Evolutionary conservation across 2,797 vertebrate species (phyloP).

Genomic region (Melanotaenia nigrans): DNA sequence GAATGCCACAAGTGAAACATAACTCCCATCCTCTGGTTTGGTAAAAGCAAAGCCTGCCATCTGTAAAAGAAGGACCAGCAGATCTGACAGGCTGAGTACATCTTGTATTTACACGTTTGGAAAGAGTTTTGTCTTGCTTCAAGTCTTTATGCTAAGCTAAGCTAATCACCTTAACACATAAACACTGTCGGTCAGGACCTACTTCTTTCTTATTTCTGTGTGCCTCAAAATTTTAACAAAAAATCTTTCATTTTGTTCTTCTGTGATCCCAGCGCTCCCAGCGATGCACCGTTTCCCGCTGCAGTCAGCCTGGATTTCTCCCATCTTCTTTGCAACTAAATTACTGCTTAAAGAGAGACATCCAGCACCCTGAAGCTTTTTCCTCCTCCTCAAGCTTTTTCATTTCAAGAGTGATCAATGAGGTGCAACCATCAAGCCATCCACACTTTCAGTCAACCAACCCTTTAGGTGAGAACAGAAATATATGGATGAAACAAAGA

Average conservation of each 20-base stretch:
- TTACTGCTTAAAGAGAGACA: slow-evolving; percentile 36
- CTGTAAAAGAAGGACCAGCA: neutral
- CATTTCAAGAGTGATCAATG: slow-evolving; percentile 43
- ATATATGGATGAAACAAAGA: neutral
- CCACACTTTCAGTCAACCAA: slow-evolving; percentile 19
- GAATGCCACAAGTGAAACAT: neutral
- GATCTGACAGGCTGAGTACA: neutral
- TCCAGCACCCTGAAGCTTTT: slow-evolving; percentile 13
- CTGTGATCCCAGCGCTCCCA: neutral
- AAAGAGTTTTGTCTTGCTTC: neutral
- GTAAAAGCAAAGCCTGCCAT: neutral
- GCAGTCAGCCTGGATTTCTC: slow-evolving; percentile 29
- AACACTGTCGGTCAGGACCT: neutral
- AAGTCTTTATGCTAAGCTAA: slow-evolving; percentile 2
- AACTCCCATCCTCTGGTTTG: neutral
- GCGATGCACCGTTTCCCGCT: slow-evolving; percentile 10
- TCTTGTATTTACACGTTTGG: neutral
- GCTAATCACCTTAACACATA: neutral
- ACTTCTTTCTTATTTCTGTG: neutral
- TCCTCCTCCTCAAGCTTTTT: slow-evolving; percentile 26
- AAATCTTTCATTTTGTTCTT: slow-evolving; percentile 7
- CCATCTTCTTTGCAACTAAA: slow-evolving; percentile 9
- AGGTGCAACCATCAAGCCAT: slow-evolving; percentile 27
- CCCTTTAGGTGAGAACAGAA: slow-evolving; percentile 17
- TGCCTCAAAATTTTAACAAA: no score